Conservation (phyloP, 2,797 vertebrate species). For the Catamblyrhynchus diadema region DNA sequence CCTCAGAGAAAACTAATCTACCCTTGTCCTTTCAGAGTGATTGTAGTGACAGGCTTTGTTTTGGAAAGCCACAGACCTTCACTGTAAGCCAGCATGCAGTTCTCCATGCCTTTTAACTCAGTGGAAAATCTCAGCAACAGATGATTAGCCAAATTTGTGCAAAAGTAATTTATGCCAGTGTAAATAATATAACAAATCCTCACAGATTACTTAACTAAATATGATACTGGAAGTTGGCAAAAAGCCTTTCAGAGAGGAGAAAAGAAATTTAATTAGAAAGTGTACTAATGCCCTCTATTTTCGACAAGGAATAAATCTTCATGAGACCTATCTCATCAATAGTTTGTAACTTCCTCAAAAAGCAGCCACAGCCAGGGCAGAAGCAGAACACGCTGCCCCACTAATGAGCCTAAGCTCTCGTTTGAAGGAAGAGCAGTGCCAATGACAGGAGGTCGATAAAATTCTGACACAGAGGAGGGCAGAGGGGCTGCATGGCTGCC, state of each 20-base stretch:
- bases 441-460: background rate
- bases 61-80: background rate
- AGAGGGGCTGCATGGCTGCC: background rate
- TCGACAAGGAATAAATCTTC: background rate
- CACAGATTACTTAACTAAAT: constrained; percentile 4
- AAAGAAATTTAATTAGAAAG: background rate
- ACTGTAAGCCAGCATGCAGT: background rate
- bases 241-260: background rate
- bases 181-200: constrained; percentile 15
- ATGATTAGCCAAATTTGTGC: background rate
- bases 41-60: background rate
- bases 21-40: background rate
- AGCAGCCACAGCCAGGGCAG: background rate
- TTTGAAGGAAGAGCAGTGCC: background rate
- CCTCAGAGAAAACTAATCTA: background rate
- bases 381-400: background rate
- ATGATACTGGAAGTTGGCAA: background rate
- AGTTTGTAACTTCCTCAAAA: background rate
- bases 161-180: background rate
- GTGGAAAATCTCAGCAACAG: background rate
- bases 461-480: accelerated
- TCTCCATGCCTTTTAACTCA: background rate
- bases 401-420: background rate
- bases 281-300: background rate
- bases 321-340: background rate